Conservation (phyloP, 1,140 invertebrate species). For the Choristoneura fumiferana region DNA sequence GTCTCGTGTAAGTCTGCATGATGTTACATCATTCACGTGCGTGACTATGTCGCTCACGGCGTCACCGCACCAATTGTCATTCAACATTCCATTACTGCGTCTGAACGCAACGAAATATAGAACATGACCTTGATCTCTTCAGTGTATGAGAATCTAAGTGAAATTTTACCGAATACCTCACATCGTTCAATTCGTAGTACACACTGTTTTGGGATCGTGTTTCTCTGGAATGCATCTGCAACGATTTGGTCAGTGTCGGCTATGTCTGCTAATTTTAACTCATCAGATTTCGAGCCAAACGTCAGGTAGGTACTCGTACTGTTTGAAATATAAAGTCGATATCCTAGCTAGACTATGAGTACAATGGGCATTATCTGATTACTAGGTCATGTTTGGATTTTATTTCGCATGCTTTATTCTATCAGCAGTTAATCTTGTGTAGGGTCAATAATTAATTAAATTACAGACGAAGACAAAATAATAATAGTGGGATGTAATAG, state of each 20-base stretch:
- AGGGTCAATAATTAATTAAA: background rate
- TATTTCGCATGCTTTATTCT: background rate
- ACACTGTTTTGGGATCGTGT: background rate
- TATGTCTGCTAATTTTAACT: slow-evolving; percentile 3
- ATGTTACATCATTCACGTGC: slow-evolving; percentile 62
- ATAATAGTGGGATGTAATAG: slow-evolving; percentile 3
- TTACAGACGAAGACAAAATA: background rate
- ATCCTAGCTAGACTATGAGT: slow-evolving; percentile 9
- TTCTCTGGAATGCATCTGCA: slow-evolving; percentile 8
- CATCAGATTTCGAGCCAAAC: background rate
- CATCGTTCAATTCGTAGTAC: background rate
- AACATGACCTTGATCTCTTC: background rate
- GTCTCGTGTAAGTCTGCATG: slow-evolving; percentile 58
- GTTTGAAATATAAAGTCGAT: background rate
- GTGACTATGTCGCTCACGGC: slow-evolving; percentile 21
- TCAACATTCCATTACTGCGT: slow-evolving; percentile 35
- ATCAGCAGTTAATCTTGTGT: background rate
- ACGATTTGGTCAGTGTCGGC: background rate
- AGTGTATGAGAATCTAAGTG: background rate
- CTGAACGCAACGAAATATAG: slow-evolving; percentile 1
- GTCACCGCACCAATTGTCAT: slow-evolving; percentile 13
- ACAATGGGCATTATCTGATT: background rate
- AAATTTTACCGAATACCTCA: background rate
- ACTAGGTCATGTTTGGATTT: slow-evolving; percentile 5
- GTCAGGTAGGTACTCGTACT: background rate